These are phyloP conservation scores for Lasioglossum calceatum DNA, from an alignment of 2,888 invertebrate genomes.

Conservation along the genomic window DNA sequence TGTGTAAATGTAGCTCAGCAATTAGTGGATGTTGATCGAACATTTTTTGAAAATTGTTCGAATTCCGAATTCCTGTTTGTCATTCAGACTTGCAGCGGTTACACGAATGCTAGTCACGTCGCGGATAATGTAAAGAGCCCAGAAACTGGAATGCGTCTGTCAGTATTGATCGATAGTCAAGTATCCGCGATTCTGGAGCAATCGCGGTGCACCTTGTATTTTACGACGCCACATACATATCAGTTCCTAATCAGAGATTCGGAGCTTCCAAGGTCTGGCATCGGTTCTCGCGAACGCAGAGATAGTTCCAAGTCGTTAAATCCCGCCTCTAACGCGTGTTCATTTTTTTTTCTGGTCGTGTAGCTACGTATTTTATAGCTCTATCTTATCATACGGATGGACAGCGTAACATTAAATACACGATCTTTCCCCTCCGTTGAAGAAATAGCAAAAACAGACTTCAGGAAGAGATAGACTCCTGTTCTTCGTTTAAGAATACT, in stretches of 20 bases:
- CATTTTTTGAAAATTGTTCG: too few relatives aligned
- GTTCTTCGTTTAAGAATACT: background rate
- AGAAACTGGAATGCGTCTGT: background rate
- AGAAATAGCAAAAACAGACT: background rate
- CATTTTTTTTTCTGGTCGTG: background rate
- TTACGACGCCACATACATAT: background rate
- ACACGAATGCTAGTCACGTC: background rate
- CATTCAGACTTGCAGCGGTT: background rate
- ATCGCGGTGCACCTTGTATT: background rate
- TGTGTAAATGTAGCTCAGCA: background rate
- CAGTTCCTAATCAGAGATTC: conserved; percentile 4
- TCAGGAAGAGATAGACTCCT: background rate
- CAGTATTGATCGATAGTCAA: conserved; percentile 4
- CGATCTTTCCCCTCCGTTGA: background rate
- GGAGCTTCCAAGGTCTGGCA: background rate
- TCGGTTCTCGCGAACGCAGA: background rate
- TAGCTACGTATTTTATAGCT: background rate
- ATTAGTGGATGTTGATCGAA: background rate
- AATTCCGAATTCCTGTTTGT: background rate
- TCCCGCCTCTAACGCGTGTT: background rate
- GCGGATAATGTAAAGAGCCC: background rate
- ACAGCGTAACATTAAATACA: background rate
- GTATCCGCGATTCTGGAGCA: background rate
- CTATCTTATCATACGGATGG: background rate
- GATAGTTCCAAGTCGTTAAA: background rate